These are phyloP conservation scores for Anabacerthia variegaticeps DNA, from an alignment of 2,797 vertebrate species.

Conservation along the genomic window DNA sequence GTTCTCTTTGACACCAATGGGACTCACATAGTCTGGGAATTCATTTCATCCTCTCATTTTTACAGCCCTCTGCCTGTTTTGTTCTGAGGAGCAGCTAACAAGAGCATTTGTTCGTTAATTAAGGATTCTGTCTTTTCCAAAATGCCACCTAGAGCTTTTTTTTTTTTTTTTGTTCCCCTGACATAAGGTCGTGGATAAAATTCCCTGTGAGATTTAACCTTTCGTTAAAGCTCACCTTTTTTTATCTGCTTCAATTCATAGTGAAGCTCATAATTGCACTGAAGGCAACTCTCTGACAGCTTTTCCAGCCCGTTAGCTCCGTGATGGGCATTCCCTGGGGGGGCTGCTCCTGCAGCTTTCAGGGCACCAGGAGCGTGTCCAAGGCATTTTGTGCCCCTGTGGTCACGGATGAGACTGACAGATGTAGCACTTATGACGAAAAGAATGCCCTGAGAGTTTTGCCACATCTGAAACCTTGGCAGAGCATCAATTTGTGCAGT, in stretches of 20 bases:
- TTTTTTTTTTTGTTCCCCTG: background rate
- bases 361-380: background rate
- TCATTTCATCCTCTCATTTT: background rate
- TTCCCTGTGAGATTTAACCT: slow-evolving; percentile 22
- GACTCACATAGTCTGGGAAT: background rate
- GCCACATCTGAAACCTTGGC: background rate
- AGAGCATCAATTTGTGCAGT: background rate
- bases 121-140: slow-evolving; percentile 2
- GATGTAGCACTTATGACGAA: accelerated
- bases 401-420: accelerated
- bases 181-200: background rate
- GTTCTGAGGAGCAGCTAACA: background rate
- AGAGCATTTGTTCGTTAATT: background rate
- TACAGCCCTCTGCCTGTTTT: background rate
- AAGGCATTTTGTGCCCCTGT: background rate
- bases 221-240: background rate
- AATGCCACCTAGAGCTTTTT: background rate
- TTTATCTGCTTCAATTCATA: background rate
- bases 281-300: background rate
- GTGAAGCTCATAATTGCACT: background rate
- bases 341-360: background rate
- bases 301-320: background rate
- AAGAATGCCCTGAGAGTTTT: background rate
- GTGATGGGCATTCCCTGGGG: background rate
- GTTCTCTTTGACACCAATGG: background rate